Conservation (phyloP, 2,888 invertebrate species). For the Eucera pruinosa region DNA sequence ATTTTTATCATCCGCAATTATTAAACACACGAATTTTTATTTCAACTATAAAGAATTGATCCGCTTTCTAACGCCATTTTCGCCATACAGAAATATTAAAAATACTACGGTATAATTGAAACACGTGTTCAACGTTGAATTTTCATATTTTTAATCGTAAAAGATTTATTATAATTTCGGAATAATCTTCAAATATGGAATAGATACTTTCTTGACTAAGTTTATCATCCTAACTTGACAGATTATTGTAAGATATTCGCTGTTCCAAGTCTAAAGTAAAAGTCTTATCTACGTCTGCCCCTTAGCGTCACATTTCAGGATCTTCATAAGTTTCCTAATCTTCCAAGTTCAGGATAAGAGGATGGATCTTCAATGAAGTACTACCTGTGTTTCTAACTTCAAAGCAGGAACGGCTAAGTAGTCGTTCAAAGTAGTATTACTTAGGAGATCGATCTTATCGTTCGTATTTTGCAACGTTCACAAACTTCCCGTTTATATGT, state of each 20-base stretch:
- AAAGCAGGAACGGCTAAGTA: slow-evolving; percentile 20
- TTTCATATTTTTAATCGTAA: too few relatives aligned
- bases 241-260: not conserved
- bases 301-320: slow-evolving; percentile 6
- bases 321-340: slow-evolving; percentile 25
- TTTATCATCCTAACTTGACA: too few relatives aligned
- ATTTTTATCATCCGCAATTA: too few relatives aligned
- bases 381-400: slow-evolving; percentile 13
- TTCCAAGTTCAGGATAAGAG: slow-evolving; percentile 16
- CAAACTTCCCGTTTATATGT: not conserved
- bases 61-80: too few relatives aligned
- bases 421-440: slow-evolving; percentile 5
- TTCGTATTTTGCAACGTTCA: not conserved
- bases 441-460: slow-evolving; percentile 21
- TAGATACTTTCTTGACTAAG: too few relatives aligned
- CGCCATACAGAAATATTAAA: too few relatives aligned
- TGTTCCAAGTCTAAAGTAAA: not conserved
- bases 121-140: too few relatives aligned
- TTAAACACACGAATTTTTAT: too few relatives aligned
- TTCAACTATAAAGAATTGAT: too few relatives aligned
- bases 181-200: too few relatives aligned
- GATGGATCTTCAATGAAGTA: slow-evolving; percentile 22
- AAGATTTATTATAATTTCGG: too few relatives aligned
- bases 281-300: not conserved
- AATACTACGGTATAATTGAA: too few relatives aligned